Conservation (phyloP, 2,113 vertebrate species). For the Erythrocercus mccallii region DNA sequence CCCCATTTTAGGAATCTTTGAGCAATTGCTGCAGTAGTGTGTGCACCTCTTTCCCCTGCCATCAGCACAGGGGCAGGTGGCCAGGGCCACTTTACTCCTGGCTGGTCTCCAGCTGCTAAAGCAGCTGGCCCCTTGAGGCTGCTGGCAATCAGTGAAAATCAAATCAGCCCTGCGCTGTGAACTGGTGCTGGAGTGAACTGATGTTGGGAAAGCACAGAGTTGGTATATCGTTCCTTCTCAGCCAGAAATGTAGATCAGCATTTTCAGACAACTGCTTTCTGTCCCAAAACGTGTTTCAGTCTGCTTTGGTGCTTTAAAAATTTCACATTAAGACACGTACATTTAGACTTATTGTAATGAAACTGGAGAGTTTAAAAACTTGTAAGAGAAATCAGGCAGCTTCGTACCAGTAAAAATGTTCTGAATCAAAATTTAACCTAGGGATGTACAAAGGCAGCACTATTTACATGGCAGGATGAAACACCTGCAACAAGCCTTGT, state of each 20-base stretch:
- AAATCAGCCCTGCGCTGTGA: conserved; percentile 1
- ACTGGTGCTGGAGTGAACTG: not conserved
- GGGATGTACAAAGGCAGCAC: not conserved
- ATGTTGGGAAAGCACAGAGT: not conserved
- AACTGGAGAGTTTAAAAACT: not conserved
- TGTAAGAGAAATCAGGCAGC: not conserved
- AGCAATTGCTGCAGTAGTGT: not conserved
- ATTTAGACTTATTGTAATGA: not conserved
- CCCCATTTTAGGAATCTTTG: not conserved
- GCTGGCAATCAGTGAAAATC: conserved; percentile 26
- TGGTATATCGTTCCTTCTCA: not conserved
- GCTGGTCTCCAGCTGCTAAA: conserved; percentile 13
- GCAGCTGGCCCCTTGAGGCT: conserved; percentile 3
- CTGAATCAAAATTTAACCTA: not conserved
- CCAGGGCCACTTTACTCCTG: conserved; percentile 35
- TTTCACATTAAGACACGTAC: not conserved
- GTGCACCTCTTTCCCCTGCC: not conserved
- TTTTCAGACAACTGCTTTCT: not conserved
- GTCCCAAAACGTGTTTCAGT: not conserved
- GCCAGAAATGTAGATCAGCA: not conserved
- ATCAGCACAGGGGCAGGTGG: not conserved
- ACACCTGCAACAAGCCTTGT: not conserved
- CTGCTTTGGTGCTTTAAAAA: not conserved
- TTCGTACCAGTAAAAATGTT: not conserved
- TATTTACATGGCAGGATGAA: not conserved